Evolutionary conservation across 1,140 invertebrate species (phyloP).

Genomic region (Drosophila lowei): DNA sequence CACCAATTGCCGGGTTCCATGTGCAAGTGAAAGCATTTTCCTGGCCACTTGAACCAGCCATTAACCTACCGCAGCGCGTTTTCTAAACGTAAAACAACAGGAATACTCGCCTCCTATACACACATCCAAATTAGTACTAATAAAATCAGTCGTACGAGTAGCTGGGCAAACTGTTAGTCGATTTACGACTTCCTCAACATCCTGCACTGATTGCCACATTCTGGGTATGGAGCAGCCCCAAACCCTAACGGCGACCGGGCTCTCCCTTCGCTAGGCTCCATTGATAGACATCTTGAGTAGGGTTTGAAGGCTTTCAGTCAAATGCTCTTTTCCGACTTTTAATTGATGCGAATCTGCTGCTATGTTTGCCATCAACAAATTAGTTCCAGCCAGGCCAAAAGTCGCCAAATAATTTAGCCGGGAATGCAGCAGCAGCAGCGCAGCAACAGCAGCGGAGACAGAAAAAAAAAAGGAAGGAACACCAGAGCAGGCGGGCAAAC

Average conservation of each 20-base stretch:
- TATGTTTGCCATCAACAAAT: constrained; percentile 59
- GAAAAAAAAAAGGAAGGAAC: constrained; percentile 15
- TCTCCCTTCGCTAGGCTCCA: too few species aligned
- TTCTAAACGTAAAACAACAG: constrained; percentile 61
- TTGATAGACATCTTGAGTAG: constrained; percentile 75
- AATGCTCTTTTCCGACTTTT: constrained; percentile 46
- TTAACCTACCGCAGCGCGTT: constrained; percentile 81
- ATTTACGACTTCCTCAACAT: constrained; percentile 77
- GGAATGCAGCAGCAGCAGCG: constrained; percentile 9
- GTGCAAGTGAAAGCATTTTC: constrained; percentile 67
- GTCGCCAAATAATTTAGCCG: constrained; percentile 72
- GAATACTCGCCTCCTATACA: constrained; percentile 16
- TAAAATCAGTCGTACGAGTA: constrained; percentile 32
- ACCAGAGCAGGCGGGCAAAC: constrained; percentile 41
- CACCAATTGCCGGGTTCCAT: constrained; percentile 12
- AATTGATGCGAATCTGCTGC: constrained; percentile 58
- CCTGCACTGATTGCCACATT: constrained; percentile 50
- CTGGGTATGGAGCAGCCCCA: constrained; percentile 8
- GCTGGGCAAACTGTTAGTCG: constrained; percentile 57
- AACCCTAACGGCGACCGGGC: neutral
- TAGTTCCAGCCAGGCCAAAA: constrained; percentile 52
- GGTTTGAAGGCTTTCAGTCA: constrained; percentile 79
- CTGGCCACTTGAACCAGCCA: constrained; percentile 63
- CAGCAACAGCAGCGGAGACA: neutral
- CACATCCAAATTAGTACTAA: constrained; percentile 64